These are phyloP conservation scores for Neoitamus cyanurus DNA, from an alignment of 2,888 invertebrate species.

Conservation along the genomic window DNA sequence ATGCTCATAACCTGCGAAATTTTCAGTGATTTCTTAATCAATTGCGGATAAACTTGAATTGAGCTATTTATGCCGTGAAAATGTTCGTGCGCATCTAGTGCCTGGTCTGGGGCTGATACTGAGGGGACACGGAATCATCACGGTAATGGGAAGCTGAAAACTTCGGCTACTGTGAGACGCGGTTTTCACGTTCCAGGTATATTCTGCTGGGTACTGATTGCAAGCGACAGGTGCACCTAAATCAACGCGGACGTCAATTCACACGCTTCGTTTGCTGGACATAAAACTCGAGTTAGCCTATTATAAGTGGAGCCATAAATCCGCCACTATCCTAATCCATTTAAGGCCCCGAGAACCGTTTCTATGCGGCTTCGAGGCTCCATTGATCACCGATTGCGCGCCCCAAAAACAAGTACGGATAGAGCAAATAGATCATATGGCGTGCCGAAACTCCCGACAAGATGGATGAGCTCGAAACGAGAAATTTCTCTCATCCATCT, in stretches of 20 bases:
- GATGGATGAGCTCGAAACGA: constrained; percentile 15
- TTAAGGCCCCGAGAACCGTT: neutral
- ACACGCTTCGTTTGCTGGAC: neutral
- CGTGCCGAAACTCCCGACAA: neutral
- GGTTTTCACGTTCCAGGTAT: neutral
- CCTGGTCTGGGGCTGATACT: neutral
- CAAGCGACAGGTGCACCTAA: neutral
- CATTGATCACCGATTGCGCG: neutral
- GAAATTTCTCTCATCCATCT: constrained; percentile 32
- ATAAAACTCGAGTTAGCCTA: neutral
- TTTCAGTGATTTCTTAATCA: neutral
- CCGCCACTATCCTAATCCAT: neutral
- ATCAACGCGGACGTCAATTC: neutral
- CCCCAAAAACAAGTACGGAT: neutral
- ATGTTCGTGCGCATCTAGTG: neutral
- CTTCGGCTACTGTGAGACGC: neutral
- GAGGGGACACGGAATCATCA: neutral
- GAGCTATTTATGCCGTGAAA: neutral
- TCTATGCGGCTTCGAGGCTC: neutral
- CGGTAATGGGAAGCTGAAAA: neutral
- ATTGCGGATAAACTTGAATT: neutral
- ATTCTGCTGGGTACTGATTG: neutral
- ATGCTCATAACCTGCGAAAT: neutral
- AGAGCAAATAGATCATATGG: neutral
- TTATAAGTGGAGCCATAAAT: neutral